phyloP scores from a whole-genome alignment of 2,888 invertebrate genomes.

The Dorcus hopei region DNA sequence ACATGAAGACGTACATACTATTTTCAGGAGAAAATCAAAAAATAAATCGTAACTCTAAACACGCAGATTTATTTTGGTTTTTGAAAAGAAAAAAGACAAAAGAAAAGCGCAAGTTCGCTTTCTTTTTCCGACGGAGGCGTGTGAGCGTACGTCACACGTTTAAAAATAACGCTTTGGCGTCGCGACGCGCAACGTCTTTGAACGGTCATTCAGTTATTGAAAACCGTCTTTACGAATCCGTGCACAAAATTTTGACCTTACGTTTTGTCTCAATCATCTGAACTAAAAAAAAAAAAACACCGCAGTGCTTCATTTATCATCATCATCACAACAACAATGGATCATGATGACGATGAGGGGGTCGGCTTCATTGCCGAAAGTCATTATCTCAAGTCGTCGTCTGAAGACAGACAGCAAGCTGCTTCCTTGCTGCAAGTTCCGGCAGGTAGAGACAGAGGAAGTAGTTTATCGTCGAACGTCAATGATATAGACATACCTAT shows the following conservation, averaged over 20 bases:
- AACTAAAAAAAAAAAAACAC: not conserved
- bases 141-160: not conserved
- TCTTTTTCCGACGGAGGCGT: not conserved
- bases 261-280: no score
- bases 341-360: constrained; percentile 48
- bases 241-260: not conserved
- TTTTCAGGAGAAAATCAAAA: no score
- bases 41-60: no score
- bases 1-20: no score
- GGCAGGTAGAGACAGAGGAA: constrained; percentile 38
- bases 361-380: constrained; percentile 57
- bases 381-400: constrained; percentile 51
- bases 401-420: constrained; percentile 39
- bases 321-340: constrained; percentile 27
- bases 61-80: no score
- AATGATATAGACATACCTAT: constrained; percentile 59
- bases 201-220: constrained; percentile 13
- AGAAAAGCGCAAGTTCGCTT: no score
- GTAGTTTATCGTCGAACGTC: constrained; percentile 55
- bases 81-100: no score
- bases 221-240: not conserved
- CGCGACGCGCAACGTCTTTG: constrained; percentile 13
- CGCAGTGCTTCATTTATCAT: not conserved
- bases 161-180: constrained; percentile 3
- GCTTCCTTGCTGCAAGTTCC: constrained; percentile 51